phyloP scores from a whole-genome alignment of 2,797 vertebrate genomes.

The Falco novaeseelandiae region DNA sequence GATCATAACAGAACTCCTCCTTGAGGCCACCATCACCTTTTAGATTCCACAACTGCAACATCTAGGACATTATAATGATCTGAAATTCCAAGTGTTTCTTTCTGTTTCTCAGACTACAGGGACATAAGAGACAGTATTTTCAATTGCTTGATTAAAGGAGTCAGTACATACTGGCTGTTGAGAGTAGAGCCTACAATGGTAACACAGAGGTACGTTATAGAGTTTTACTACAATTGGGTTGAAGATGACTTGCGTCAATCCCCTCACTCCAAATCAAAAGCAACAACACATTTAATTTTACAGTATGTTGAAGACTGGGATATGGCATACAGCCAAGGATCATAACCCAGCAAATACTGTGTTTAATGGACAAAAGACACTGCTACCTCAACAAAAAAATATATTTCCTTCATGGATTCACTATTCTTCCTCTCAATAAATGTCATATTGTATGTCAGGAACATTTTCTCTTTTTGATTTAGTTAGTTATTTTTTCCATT shows the following conservation, averaged over 20 bases:
- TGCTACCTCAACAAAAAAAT: not conserved
- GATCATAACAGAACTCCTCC: not conserved
- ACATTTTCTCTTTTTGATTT: constrained; percentile 13
- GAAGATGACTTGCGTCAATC: not conserved
- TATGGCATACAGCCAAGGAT: rapidly evolving
- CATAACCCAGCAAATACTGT: not conserved
- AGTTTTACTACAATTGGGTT: not conserved
- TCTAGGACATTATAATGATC: not conserved
- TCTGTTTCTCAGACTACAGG: not conserved
- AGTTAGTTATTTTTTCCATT: not conserved
- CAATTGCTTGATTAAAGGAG: not conserved
- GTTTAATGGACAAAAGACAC: not conserved
- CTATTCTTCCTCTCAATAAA: not conserved
- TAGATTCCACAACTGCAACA: not conserved
- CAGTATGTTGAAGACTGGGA: not conserved
- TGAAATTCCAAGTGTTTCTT: not conserved
- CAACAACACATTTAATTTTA: not conserved
- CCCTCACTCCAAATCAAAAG: not conserved
- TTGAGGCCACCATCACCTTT: not conserved
- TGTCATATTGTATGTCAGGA: not conserved
- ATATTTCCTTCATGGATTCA: not conserved
- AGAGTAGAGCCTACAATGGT: not conserved
- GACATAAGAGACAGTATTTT: not conserved
- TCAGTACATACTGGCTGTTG: not conserved
- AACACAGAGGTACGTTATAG: not conserved